Base-by-base conservation (phyloP, 2,113 vertebrate genomes). In the Gobiocypris rarus region DNA sequence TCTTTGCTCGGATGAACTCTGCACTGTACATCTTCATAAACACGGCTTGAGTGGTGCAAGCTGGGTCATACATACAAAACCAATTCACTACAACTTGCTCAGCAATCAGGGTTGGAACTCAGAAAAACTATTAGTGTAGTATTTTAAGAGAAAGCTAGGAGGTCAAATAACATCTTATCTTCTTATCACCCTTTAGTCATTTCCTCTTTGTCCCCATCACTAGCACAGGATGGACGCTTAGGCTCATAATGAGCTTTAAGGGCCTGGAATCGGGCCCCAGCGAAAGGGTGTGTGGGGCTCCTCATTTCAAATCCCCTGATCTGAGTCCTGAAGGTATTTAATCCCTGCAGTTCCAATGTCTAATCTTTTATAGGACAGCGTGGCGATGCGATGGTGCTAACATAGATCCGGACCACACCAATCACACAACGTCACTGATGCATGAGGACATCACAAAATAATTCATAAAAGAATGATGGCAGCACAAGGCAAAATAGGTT, bases 321-420 rank as follows among this genome's bases (percentile, higher is more conserved):
- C 80, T 15, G 14, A 76, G 79, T 38, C 50, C 17, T 34, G 82
- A 80, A 77, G 45, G n/a, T 26, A 28, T 75, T 43, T 84, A 87
- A 84, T 87, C 83, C 71, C 61, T 56, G 28, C 71, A 59, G 74
- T 65, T 52, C 28, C 65, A 78, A 13, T 9, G 22, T 43, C 38
- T 85, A 80, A 85, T 87, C 86, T 61, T 41, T 34, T 31, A 54
- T 67, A 85, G 31, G 54, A 78, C 54, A 84, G 77, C 48, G 26
- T 14, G 54, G 24, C n/a, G 22, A 74, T 67, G 65, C 3, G 8
- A 56, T 45, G 26, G 52, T 2, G 5, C 50, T 76, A 52, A 56
- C 17, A 22, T 28, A 76, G 50, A 34, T 28, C 24, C 45, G 0
- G 43, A 65, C 69, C 17, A 69, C 38, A 65, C 19, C 19, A 43